Conservation (phyloP, 2,888 invertebrate species). For the Seladonia tumulorum region DNA sequence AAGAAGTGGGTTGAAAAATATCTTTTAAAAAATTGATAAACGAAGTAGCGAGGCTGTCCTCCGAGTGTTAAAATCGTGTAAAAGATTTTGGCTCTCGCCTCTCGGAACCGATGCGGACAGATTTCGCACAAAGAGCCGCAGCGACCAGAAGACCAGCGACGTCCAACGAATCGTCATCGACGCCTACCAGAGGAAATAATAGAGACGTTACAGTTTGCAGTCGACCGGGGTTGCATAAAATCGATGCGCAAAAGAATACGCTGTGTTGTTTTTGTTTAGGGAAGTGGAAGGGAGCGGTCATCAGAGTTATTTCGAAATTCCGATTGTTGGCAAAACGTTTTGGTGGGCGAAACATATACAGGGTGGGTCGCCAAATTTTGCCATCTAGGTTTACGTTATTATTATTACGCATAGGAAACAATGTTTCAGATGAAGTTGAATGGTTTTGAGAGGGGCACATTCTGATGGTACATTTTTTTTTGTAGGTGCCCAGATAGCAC, state of each 20-base stretch:
- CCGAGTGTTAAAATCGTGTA: background rate
- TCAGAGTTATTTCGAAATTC: conserved; percentile 30
- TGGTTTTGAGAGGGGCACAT: too few species aligned
- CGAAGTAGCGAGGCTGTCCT: background rate
- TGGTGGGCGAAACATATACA: too few species aligned
- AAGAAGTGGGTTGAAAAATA: too few species aligned
- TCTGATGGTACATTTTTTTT: too few species aligned
- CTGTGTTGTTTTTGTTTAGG: conserved; percentile 24
- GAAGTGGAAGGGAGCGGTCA: conserved; percentile 1
- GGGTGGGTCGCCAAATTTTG: too few species aligned
- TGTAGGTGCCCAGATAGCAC: too few species aligned
- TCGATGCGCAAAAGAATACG: background rate
- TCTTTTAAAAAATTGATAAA: background rate
- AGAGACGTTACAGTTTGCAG: background rate
- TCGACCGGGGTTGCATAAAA: background rate
- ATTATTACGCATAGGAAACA: too few species aligned
- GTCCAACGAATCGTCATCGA: conserved; percentile 3
- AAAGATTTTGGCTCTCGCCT: background rate
- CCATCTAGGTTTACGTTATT: too few species aligned
- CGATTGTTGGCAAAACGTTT: conserved; percentile 18
- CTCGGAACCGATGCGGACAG: background rate
- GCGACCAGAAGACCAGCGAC: background rate
- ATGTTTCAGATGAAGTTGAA: too few species aligned
- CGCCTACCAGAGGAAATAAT: background rate
- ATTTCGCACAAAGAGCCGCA: background rate